Conservation (phyloP, 37 sponge, comb jelly and placozoan genomes). For the Beroe ovata region DNA sequence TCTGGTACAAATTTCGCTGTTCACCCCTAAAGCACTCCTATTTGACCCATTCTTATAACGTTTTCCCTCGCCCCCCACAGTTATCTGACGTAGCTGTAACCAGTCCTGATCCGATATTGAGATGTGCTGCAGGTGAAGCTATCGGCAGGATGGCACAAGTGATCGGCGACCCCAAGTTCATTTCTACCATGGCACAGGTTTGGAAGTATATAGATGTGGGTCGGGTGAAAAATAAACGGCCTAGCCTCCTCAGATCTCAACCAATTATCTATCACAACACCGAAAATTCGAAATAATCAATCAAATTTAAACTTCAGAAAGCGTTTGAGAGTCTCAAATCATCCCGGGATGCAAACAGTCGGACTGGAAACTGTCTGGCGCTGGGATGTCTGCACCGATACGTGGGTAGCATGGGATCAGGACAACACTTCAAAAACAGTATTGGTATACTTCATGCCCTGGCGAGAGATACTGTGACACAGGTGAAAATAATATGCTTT, state of each 20-base stretch:
- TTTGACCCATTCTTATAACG: not conserved
- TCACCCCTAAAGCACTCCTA: too few relatives aligned
- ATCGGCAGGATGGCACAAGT: slow-evolving; percentile 86
- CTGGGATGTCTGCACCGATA: slow-evolving; percentile 93
- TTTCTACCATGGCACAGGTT: slow-evolving; percentile 84
- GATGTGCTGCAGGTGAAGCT: slow-evolving; percentile 91
- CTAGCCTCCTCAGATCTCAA: too few relatives aligned
- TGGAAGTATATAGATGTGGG: too few relatives aligned
- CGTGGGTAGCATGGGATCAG: slow-evolving; percentile 91
- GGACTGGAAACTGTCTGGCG: slow-evolving; percentile 89
- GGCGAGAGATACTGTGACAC: slow-evolving; percentile 73
- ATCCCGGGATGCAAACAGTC: slow-evolving; percentile 71
- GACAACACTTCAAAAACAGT: slow-evolving; percentile 84
- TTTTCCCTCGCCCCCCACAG: not conserved
- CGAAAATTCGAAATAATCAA: too few relatives aligned
- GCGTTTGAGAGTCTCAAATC: slow-evolving; percentile 76
- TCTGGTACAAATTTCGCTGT: too few relatives aligned
- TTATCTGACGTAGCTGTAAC: slow-evolving; percentile 74
- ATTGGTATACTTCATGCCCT: slow-evolving; percentile 80
- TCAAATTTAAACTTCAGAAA: slow-evolving; percentile 38
- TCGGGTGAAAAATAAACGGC: too few relatives aligned
- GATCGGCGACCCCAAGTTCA: slow-evolving; percentile 76
- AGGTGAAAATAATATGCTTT: too few relatives aligned
- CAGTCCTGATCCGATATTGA: slow-evolving; percentile 81
- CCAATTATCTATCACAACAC: too few relatives aligned